A percentile compares a stretch with the other conserved stretches of the same genome.
Conservation (phyloP, 2,113 vertebrate species). For the Scytalopus superciliaris region DNA sequence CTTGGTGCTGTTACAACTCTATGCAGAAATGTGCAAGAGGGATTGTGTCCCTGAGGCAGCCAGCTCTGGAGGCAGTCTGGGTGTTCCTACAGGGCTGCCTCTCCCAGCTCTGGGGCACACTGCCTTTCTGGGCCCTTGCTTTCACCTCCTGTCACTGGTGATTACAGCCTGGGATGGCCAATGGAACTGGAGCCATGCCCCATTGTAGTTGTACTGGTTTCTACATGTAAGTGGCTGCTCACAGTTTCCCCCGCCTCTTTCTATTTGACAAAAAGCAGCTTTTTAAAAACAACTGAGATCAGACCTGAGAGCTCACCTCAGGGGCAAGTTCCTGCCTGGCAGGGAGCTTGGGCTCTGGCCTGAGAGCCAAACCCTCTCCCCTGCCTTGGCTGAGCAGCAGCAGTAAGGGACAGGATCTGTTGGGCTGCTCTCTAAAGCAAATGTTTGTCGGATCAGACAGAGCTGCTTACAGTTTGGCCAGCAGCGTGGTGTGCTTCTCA, state of each 20-base stretch:
- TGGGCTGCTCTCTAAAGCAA: neutral
- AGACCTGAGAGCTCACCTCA: neutral
- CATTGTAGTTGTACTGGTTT: neutral
- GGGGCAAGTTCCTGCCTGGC: neutral
- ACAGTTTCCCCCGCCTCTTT: neutral
- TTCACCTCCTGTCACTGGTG: accelerated
- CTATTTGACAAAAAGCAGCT: neutral
- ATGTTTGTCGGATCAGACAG: neutral
- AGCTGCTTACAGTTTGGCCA: neutral
- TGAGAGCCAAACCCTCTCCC: neutral
- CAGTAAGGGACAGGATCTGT: neutral
- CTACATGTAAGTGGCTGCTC: neutral
- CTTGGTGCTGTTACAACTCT: accelerated
- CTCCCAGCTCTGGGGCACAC: neutral
- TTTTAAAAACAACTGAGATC: neutral
- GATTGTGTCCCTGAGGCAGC: neutral
- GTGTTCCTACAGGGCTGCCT: neutral
- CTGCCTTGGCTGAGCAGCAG: accelerated
- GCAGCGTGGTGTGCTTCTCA: neutral
- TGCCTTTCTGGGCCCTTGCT: neutral
- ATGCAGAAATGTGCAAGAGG: neutral
- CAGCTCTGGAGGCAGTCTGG: neutral
- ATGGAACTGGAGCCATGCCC: accelerated
- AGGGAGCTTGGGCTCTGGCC: neutral
- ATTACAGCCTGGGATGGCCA: neutral